These are phyloP conservation scores for Volucella zonaria DNA, from an alignment of 2,888 invertebrate species.

Conservation along the genomic window DNA sequence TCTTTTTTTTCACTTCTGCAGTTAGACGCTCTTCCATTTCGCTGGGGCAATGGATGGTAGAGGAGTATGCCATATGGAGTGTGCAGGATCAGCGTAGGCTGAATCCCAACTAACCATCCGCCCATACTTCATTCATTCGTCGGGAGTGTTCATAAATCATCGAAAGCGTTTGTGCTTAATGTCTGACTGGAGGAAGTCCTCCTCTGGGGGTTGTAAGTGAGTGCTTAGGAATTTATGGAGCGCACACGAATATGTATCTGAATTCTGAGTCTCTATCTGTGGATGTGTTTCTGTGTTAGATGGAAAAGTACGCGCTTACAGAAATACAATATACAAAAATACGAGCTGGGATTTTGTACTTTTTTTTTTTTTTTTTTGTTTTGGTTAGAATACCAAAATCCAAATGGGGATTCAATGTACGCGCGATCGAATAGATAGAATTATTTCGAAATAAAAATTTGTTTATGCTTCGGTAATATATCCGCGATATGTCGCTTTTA, in stretches of 20 bases:
- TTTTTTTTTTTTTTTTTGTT: too few relatives aligned
- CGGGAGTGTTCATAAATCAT: constrained; percentile 71
- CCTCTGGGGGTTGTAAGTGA: constrained; percentile 71
- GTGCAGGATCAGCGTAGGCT: background rate
- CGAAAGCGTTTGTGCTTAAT: constrained; percentile 73
- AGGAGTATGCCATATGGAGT: background rate
- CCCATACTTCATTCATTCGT: constrained; percentile 65
- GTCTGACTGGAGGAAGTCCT: constrained; percentile 71
- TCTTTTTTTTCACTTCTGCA: constrained; percentile 4
- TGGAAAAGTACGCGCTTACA: background rate
- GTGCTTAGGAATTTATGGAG: constrained; percentile 73
- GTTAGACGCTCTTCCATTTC: constrained; percentile 7
- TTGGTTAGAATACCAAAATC: constrained; percentile 33
- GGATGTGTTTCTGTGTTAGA: constrained; percentile 9
- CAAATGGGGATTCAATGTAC: constrained; percentile 72
- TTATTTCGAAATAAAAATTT: constrained; percentile 64
- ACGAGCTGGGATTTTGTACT: too few relatives aligned
- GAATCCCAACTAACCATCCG: constrained; percentile 30
- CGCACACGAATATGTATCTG: constrained; percentile 57
- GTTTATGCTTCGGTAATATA: constrained; percentile 67
- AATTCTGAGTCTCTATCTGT: background rate
- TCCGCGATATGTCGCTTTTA: constrained; percentile 62
- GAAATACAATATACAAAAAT: too few relatives aligned
- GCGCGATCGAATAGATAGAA: constrained; percentile 69
- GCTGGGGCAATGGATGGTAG: background rate